These are phyloP conservation scores for Lagodon rhomboides DNA, from an alignment of 2,797 vertebrate species.

Conservation along the genomic window DNA sequence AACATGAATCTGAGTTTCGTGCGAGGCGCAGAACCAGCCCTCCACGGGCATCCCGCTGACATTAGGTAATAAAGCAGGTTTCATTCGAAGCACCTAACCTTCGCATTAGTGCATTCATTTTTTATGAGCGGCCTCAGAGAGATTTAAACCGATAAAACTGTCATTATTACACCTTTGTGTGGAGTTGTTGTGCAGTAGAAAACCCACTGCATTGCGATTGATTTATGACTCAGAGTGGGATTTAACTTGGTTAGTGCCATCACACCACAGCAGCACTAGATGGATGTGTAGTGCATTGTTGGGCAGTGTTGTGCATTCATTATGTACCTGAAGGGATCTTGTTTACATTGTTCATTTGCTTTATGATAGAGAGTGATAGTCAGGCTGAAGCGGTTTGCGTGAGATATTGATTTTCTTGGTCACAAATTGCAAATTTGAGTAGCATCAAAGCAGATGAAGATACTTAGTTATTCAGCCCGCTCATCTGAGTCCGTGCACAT, in stretches of 20 bases:
- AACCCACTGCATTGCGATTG: conserved; percentile 48
- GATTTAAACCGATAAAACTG: conserved; percentile 61
- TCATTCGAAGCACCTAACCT: conserved; percentile 45
- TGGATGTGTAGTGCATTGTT: conserved; percentile 54
- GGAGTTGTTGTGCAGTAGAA: conserved; percentile 37
- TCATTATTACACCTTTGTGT: conserved; percentile 62
- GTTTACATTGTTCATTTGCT: conserved; percentile 54
- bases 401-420: conserved; percentile 47
- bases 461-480: neutral
- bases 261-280: conserved; percentile 39
- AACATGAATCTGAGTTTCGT: conserved; percentile 30
- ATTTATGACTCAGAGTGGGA: conserved; percentile 55
- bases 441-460: conserved; percentile 24
- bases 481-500: neutral
- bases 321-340: conserved; percentile 38
- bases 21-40: conserved; percentile 13
- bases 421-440: conserved; percentile 16
- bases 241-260: conserved; percentile 69
- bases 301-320: conserved; percentile 53
- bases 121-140: conserved; percentile 60
- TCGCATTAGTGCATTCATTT: conserved; percentile 46
- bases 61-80: conserved; percentile 38
- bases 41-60: conserved; percentile 17
- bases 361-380: conserved; percentile 25
- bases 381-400: conserved; percentile 11